These are phyloP conservation scores for Apistogramma diplotaenia DNA, from an alignment of 2,113 vertebrate species.

Conservation along the genomic window DNA sequence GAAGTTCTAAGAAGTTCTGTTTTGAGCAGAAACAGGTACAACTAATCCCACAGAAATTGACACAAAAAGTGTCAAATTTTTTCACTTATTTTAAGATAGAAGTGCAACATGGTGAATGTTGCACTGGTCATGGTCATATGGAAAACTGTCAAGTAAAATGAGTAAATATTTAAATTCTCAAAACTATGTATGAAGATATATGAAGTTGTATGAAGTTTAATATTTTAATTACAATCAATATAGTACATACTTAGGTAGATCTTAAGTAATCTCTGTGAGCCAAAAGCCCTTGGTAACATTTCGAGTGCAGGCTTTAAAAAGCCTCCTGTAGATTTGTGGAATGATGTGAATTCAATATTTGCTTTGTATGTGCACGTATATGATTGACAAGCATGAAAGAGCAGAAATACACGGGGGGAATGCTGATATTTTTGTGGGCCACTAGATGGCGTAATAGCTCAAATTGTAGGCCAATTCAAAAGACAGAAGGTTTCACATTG, in stretches of 20 bases:
- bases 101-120: no score
- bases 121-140: no score
- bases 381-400: background rate
- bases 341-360: background rate
- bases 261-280: background rate
- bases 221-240: background rate
- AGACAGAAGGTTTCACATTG: background rate
- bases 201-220: no score
- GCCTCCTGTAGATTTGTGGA: background rate
- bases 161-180: no score
- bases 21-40: no score
- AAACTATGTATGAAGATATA: no score
- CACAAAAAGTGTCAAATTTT: no score
- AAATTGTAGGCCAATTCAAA: background rate
- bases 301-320: background rate
- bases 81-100: no score
- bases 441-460: slow-evolving; percentile 24
- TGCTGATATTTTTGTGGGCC: background rate
- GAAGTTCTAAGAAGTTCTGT: background rate
- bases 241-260: background rate
- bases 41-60: no score
- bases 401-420: background rate
- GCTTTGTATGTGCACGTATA: background rate
- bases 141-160: no score
- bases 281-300: no score